Evolutionary conservation across 1,140 invertebrate species (phyloP).

Genomic region (Homarus americanus): DNA sequence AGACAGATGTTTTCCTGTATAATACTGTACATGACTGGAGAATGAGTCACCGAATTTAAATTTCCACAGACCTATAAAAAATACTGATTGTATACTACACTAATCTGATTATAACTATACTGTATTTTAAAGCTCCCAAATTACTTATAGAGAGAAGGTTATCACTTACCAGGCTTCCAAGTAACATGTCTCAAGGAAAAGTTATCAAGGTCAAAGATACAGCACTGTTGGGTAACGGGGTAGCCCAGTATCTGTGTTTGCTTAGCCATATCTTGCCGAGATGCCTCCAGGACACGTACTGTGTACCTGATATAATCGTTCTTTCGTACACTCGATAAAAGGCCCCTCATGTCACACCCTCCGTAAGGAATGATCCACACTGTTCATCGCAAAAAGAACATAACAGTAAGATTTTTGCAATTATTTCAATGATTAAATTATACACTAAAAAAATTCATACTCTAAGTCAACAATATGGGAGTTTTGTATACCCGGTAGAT

Average conservation of each 20-base stretch:
- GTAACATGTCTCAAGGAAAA: slow-evolving; percentile 78
- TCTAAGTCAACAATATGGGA: neutral
- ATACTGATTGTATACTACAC: no score
- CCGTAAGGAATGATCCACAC: slow-evolving; percentile 70
- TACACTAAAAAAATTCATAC: neutral
- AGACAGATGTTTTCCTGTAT: no score
- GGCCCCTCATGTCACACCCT: slow-evolving; percentile 64
- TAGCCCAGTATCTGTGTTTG: slow-evolving; percentile 41
- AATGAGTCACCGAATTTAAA: no score
- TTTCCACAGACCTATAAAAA: no score
- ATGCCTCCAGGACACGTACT: slow-evolving; percentile 55
- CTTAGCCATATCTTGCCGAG: slow-evolving; percentile 51
- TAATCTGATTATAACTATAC: no score
- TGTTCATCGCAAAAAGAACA: slow-evolving; percentile 1
- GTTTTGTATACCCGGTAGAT: neutral
- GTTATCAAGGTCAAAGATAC: slow-evolving; percentile 80
- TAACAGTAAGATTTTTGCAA: no score
- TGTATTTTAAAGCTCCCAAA: no score
- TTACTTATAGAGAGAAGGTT: neutral
- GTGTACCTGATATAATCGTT: slow-evolving; percentile 62
- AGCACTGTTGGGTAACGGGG: slow-evolving; percentile 67
- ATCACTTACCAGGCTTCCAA: slow-evolving; percentile 79
- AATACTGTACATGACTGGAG: no score
- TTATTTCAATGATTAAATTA: no score
- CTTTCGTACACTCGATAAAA: slow-evolving; percentile 50